Base-by-base conservation (phyloP, 37 sponge, comb jelly and placozoan species). In the Ianthella basta region DNA sequence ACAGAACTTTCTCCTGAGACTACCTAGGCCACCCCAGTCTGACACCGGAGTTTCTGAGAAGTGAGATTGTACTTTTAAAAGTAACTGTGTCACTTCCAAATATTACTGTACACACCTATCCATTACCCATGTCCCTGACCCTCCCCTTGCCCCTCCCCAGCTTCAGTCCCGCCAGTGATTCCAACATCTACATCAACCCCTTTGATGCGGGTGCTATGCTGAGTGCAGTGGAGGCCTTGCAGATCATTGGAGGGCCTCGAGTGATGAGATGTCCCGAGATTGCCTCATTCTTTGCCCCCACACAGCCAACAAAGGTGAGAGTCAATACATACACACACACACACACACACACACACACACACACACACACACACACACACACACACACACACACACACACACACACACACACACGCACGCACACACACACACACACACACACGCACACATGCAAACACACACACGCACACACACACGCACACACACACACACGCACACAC, bases 371-470 rank as follows among this genome's bases (percentile, higher is more conserved):
- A 82, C 29, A 32, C 60, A 16, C 25, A 53, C 56, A 54, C 36
- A 21, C 21, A 21, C 73, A 35, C 36, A 30, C 38, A 37, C 21
- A 30, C 29, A 37, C 73, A 37, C 38, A 36, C 21, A 33, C 36
- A 72, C 21, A 33, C 38, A 23, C 32, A 4, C 5, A 35, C 5
- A 19, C 18, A 59, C 55, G 40, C 55, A 83, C 41, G n/a, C 23
- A 82, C 83, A 67, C 83, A 83, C 72, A 53, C 54, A 64, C 35
- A 69, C 75, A 30, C 32, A 35, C 20, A 57, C 60, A 74, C 57
- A 50, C 59, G 30, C 24, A 73, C 41, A 55, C 37, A 73, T 14
- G 15, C 60, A 75, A 14, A 55, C 75, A 86, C 24, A 61, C 60
- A 15, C n/a, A 55, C 55, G 32, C n/a, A 29, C 78, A 68, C 20